Conservation (phyloP, 2,113 vertebrate species). For the Meriones unguiculatus region DNA sequence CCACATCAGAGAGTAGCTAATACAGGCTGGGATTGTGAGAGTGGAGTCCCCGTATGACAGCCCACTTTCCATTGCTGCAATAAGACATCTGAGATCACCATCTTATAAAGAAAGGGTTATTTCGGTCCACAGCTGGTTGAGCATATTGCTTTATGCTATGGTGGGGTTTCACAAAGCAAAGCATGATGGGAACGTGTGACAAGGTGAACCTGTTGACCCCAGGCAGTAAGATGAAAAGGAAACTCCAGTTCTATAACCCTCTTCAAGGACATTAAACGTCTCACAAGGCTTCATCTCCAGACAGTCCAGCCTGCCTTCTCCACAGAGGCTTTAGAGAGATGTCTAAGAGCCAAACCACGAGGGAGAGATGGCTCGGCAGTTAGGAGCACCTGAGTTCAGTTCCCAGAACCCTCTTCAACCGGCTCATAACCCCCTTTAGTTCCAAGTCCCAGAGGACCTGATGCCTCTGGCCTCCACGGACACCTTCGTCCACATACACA, state of each 20-base stretch:
- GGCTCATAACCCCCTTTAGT: not conserved
- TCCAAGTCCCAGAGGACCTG: not conserved
- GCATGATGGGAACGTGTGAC: not conserved
- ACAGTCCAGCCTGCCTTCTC: too few relatives aligned
- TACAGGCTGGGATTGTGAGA: not conserved
- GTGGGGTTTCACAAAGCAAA: not conserved
- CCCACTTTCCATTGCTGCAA: not conserved
- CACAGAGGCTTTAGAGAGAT: not conserved
- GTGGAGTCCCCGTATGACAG: not conserved
- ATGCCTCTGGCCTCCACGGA: not conserved
- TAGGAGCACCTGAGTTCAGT: not conserved
- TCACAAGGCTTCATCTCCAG: not conserved
- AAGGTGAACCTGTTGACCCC: not conserved
- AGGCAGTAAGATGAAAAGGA: not conserved
- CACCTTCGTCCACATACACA: not conserved
- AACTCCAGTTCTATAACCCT: not conserved
- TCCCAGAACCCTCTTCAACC: not conserved
- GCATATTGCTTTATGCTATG: not conserved
- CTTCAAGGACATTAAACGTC: not conserved
- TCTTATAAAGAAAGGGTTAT: not conserved
- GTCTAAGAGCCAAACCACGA: not conserved
- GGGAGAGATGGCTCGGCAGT: not conserved
- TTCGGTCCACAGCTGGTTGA: not conserved
- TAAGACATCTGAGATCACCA: not conserved
- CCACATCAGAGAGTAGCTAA: too few relatives aligned